A percentile compares a stretch with the other conserved stretches of the same genome.
Conservation (phyloP, 2,888 invertebrate species). For the Caradrina clavipalpis region DNA sequence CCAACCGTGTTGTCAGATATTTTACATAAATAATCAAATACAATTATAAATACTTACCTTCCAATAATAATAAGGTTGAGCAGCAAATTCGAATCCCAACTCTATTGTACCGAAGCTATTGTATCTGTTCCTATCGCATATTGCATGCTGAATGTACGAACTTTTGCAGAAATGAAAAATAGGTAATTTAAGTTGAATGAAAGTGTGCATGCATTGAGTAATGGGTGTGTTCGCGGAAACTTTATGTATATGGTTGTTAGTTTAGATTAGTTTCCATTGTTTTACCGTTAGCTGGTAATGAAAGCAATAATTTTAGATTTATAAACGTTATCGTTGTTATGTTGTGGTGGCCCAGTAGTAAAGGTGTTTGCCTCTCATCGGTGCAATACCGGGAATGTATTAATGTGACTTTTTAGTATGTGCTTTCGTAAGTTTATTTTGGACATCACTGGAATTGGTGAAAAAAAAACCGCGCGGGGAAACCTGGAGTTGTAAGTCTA, state of each 20-base stretch:
- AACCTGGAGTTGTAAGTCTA: too few relatives aligned
- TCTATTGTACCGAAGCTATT: constrained; percentile 44
- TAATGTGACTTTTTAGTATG: too few relatives aligned
- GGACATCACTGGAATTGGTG: too few relatives aligned
- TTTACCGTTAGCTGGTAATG: constrained; percentile 26
- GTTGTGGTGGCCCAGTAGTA: too few relatives aligned
- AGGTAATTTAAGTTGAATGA: constrained; percentile 44
- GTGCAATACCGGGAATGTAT: too few relatives aligned
- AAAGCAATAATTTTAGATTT: constrained; percentile 37
- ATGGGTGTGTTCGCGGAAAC: constrained; percentile 23
- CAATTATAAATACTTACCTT: too few relatives aligned
- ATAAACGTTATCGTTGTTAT: constrained; percentile 3
- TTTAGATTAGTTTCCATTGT: constrained; percentile 50
- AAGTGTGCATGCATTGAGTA: constrained; percentile 47
- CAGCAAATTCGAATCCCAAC: constrained; percentile 40
- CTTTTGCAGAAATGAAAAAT: constrained; percentile 46
- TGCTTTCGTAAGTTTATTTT: too few relatives aligned
- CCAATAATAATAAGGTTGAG: background rate
- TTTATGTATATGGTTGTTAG: constrained; percentile 39
- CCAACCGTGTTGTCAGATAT: too few relatives aligned
- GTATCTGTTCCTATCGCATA: constrained; percentile 33
- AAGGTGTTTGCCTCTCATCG: too few relatives aligned
- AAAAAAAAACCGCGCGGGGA: too few relatives aligned
- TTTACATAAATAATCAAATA: too few relatives aligned
- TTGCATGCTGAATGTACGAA: constrained; percentile 35